Evolutionary conservation across 2,113 vertebrate species (phyloP), one percentile per base, ranked within the genome.

Genomic region (Hyla sarda): DNA sequence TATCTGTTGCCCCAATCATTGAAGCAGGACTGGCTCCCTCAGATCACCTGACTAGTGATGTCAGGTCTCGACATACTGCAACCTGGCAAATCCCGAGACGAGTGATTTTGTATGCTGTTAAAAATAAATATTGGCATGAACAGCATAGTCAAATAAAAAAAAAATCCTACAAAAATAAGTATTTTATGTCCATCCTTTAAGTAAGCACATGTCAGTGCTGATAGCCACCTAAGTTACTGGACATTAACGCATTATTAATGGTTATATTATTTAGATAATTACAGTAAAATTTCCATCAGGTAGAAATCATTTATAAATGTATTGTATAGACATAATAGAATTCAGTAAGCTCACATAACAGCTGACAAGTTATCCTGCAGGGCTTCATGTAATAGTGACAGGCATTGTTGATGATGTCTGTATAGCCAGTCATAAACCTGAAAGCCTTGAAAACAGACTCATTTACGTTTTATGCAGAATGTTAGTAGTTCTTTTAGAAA

Each of bases 341-440:
- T 52, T 65, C 21, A 71, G 79, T 32, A 79, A 69, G 30, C 62
- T 60, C 58, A 85, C 83, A 54, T 16, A 67, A 50, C 74, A 69
- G 32, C 83, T 85, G 83, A 56, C 30, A 85, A 50, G 11, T 21
- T 50, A 78, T 71, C 23, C 28, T 85, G 25, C 75, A 48, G 47
- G 69, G 21, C 23, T 78, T 7, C 65, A 78, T n/a, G n/a, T n/a
- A 21, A 52, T 19, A 65, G 6, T 85, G 58, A 85, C 45, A 25
- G 7, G 72, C 62, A 62, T 62, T 62, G 37, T 75, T 84, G 54
- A 28, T 5, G 5, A 47, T 62, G 37, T 62, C 37, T 84, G 14
- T 25, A 21, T 73, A 62, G 8, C 6, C 25, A 52, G 3, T 67
- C 50, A 77, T 37, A 84, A 60, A 58, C 13, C 17, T n/a, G 25